These are phyloP conservation scores for Chrysaora quinquecirrha DNA, from an alignment of 30 jellyfish, hydroid and myxozoan species.

Conservation along the genomic window DNA sequence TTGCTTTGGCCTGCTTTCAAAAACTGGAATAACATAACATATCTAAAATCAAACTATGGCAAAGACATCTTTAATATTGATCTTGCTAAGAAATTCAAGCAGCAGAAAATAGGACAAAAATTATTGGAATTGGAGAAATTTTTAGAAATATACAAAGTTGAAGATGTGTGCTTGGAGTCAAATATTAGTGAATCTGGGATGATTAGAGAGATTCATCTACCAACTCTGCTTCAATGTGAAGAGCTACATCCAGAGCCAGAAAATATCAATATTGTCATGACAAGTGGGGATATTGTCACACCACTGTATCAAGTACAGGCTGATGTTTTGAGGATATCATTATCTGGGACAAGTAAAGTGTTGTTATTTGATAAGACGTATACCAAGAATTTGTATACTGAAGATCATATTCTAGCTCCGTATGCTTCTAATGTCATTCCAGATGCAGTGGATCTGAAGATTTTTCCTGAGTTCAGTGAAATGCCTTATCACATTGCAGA, in stretches of 20 bases:
- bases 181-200: conserved; percentile 29
- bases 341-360: neutral
- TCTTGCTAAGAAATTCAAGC: neutral
- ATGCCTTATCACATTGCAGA: conserved; percentile 6
- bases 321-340: neutral
- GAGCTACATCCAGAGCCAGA: conserved; percentile 34
- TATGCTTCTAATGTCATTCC: neutral
- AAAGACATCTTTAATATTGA: neutral
- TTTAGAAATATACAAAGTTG: conserved; percentile 22
- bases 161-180: conserved; percentile 33
- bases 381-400: conserved; percentile 2
- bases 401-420: neutral
- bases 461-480: neutral
- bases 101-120: neutral
- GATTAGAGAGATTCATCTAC: conserved; percentile 66
- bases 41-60: conserved; percentile 18
- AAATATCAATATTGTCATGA: conserved; percentile 3
- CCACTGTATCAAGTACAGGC: conserved; percentile 7
- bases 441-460: conserved; percentile 12
- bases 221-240: conserved; percentile 76
- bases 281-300: conserved; percentile 2
- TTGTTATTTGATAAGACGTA: neutral
- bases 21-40: conserved; percentile 39
- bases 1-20: conserved; percentile 64
- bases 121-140: conserved; percentile 6